Conservation (phyloP, 1,140 invertebrate species). For the Stegodyphus mimosarum region DNA sequence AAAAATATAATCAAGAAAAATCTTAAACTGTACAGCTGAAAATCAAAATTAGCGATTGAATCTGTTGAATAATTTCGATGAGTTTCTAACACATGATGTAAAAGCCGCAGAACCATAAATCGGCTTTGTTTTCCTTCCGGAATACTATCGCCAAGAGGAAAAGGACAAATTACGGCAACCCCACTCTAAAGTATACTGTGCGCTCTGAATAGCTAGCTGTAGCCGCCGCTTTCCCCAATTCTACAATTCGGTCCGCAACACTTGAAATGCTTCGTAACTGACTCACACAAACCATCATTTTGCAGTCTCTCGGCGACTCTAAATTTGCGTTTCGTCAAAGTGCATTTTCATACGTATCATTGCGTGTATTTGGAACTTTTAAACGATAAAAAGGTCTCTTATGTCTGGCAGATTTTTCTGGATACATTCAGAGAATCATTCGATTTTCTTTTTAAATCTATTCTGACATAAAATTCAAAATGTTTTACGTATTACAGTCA, state of each 20-base stretch:
- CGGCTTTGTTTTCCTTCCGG: not conserved
- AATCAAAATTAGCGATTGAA: too few species aligned
- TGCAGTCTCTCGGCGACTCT: slow-evolving; percentile 9
- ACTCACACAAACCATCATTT: slow-evolving; percentile 34
- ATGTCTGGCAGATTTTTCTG: too few species aligned
- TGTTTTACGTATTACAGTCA: too few species aligned
- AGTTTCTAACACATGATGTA: not conserved
- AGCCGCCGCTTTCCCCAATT: slow-evolving; percentile 25
- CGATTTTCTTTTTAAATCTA: too few species aligned
- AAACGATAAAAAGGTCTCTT: too few species aligned
- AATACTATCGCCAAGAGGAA: slow-evolving; percentile 25
- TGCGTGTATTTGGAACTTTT: too few species aligned
- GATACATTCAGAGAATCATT: too few species aligned
- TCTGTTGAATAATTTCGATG: too few species aligned
- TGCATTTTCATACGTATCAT: too few species aligned
- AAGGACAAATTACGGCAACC: slow-evolving; percentile 30
- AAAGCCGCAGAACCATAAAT: not conserved
- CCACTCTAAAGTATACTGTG: slow-evolving; percentile 22
- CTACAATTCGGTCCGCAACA: slow-evolving; percentile 29
- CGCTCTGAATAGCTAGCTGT: slow-evolving; percentile 23
- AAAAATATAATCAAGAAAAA: too few species aligned
- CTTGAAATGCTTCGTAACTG: slow-evolving; percentile 42
- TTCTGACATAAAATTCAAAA: too few species aligned
- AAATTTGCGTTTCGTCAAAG: not conserved
- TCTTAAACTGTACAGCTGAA: too few species aligned